Conservation (phyloP, 2,797 vertebrate genomes). For the Paedocypris micromegethes region DNA sequence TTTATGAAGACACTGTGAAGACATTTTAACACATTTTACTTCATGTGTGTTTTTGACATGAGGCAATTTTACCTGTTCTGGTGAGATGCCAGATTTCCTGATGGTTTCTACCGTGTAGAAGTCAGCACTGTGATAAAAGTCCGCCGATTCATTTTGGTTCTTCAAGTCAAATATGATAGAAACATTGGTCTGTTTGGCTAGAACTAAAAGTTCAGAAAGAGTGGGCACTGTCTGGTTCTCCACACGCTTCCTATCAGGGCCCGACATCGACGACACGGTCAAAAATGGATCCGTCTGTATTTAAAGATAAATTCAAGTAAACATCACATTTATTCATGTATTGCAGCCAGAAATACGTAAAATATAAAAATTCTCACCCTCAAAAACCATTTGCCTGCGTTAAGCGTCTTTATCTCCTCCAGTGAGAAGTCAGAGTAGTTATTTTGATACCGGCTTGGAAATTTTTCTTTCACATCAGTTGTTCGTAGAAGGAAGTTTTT, state of each 20-base stretch:
- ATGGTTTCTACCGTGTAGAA: conserved; percentile 63
- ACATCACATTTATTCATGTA: background rate
- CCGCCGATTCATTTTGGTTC: conserved; percentile 50
- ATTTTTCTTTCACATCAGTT: conserved; percentile 70
- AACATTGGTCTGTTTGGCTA: conserved; percentile 67
- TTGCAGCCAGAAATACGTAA: background rate
- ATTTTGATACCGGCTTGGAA: conserved; percentile 51
- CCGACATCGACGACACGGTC: conserved; percentile 65
- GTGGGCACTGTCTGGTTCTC: conserved; percentile 69
- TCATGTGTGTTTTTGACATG: too few relatives aligned
- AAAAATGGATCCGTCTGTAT: conserved; percentile 78
- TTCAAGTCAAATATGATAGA: conserved; percentile 86
- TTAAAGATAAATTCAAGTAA: conserved; percentile 5
- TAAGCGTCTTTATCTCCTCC: conserved; percentile 70
- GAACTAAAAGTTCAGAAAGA: conserved; percentile 65
- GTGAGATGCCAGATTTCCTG: conserved; percentile 60
- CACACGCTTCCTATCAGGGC: conserved; percentile 54
- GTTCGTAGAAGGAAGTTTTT: conserved; percentile 74
- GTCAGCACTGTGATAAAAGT: conserved; percentile 59
- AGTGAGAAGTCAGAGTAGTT: conserved; percentile 69
- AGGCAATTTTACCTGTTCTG: conserved; percentile 59
- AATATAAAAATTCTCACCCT: conserved; percentile 67
- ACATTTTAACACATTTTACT: too few relatives aligned
- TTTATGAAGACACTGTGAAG: too few relatives aligned
- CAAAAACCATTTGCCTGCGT: conserved; percentile 88